Evolutionary conservation across 2,797 vertebrate species (phyloP).

Genomic region (Etheostoma perlongum): DNA sequence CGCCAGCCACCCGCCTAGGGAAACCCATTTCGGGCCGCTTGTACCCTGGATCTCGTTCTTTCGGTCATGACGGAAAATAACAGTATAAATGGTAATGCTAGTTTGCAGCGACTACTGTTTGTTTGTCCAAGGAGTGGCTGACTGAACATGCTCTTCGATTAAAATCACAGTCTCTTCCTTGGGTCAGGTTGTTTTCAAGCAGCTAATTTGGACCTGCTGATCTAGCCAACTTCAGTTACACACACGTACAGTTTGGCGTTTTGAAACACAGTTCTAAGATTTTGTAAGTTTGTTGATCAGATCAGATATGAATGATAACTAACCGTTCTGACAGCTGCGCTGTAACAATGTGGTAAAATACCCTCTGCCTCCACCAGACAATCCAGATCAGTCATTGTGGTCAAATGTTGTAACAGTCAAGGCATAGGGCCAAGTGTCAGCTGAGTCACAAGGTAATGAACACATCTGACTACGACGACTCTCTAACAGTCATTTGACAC

Average conservation of each 20-base stretch:
- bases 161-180: conserved; percentile 3
- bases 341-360: conserved; percentile 6
- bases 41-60: no score
- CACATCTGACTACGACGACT: conserved; percentile 44
- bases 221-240: background rate
- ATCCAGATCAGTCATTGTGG: conserved; percentile 25
- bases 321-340: background rate
- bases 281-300: background rate
- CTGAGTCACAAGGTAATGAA: conserved; percentile 53
- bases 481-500: conserved; percentile 36
- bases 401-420: conserved; percentile 50
- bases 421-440: conserved; percentile 27
- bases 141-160: background rate
- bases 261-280: background rate
- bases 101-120: background rate
- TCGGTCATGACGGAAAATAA: background rate
- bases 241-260: background rate
- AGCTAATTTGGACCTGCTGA: background rate
- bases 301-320: background rate
- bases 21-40: no score
- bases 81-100: background rate
- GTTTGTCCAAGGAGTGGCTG: background rate
- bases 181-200: background rate
- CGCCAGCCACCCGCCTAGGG: no score
- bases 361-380: background rate